These are phyloP conservation scores for Parauchenoglanis ngamensis DNA, from an alignment of 2,797 vertebrate genomes.

Conservation along the genomic window DNA sequence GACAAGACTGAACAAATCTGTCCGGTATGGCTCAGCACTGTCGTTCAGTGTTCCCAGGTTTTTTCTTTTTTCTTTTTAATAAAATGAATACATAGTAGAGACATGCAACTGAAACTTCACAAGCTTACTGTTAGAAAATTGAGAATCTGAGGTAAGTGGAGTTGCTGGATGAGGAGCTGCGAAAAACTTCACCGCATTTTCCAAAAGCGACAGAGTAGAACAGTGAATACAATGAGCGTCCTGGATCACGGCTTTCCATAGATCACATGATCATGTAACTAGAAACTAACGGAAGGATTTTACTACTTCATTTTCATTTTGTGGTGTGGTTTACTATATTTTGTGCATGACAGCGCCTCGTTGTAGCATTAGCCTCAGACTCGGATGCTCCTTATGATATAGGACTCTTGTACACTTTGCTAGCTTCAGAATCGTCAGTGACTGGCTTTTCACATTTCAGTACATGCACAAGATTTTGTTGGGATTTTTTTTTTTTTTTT, in stretches of 20 bases:
- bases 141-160: constrained; percentile 54
- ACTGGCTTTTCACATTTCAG: neutral
- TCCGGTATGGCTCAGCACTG: constrained; percentile 51
- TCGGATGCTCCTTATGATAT: neutral
- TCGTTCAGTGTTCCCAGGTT: constrained; percentile 44
- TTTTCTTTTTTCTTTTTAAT: neutral
- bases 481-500: neutral
- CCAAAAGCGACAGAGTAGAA: neutral
- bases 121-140: constrained; percentile 44
- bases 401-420: neutral
- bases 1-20: constrained; percentile 47
- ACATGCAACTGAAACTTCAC: constrained; percentile 55
- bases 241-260: neutral
- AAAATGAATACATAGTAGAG: constrained; percentile 30
- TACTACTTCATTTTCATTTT: neutral
- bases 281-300: neutral
- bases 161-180: constrained; percentile 19
- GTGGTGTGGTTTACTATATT: neutral
- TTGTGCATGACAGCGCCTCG: neutral
- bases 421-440: neutral
- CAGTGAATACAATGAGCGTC: neutral
- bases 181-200: constrained; percentile 24
- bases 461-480: neutral
- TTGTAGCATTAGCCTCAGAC: too few relatives aligned
- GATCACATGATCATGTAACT: neutral